Base-by-base conservation (phyloP, 2,113 vertebrate genomes). In the Datnioides undecimradiatus region DNA sequence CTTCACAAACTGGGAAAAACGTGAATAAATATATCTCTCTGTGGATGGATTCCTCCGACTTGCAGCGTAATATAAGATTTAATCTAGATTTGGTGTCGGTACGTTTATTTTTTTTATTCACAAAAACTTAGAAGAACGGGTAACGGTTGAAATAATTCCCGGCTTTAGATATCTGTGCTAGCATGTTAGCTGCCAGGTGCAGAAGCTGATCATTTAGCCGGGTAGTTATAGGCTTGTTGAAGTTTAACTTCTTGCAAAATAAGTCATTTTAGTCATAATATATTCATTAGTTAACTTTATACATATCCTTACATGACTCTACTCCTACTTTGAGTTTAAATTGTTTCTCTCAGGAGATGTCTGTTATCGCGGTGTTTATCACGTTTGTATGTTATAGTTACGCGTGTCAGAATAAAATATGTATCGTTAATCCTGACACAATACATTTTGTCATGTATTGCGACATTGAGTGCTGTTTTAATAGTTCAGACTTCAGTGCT, bases 111-210 rank as follows among this genome's bases (percentile, higher is more conserved):
- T 34, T 64, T 79, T 66, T 49, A 29, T 66, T 57, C 21, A 62
- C 1, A 14, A n/a, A 33, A 43, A 34, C 1, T 6, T 6, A 19
- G 23, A 21, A 36, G 23, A 5, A 25, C 13, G 17, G 0, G 12
- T 3, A 16, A 8, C 1, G 1, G 3, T 48, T 45, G 19, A 25
- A 72, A 13, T 33, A 8, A 7, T 27, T 0, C 19, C 5, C 14
- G 55, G 68, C 14, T 41, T 21, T 8, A 29, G 19, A n/a, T n/a
- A n/a, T n/a, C n/a, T n/a, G n/a, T n/a, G 78, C 78, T 73, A 89
- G 80, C 83, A 83, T 85, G 81, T 71, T 86, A 75, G 11, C 52
- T 16, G 31, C 49, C 8, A n/a, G 40, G 12, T 29, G 34, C 23
- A 34, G 5, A 1, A 17, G 6, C 10, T 34, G 0, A 25, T 74